Conservation (phyloP, 64 coral and sea anemone genomes). For the Dendronephthya gigantea region DNA sequence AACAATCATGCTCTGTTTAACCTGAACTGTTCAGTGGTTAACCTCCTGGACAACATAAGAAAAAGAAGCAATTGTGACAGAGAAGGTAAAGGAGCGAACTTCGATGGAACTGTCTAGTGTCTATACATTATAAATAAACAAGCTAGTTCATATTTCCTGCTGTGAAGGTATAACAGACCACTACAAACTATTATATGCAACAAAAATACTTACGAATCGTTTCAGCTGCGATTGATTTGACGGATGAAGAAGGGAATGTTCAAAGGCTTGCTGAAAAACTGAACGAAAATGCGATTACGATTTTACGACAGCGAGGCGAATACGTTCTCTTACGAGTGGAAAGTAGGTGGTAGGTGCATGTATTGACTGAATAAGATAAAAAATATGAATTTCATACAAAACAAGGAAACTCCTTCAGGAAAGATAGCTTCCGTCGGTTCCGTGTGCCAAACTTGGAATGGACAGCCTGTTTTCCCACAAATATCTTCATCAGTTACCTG, state of each 20-base stretch:
- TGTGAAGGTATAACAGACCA: no score
- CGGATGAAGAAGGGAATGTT: not conserved
- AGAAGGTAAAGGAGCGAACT: not conserved
- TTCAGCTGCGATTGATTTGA: not conserved
- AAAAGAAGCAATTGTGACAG: not conserved
- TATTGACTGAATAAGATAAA: no score
- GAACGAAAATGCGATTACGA: not conserved
- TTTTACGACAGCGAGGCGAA: not conserved
- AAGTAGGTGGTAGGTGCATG: not conserved
- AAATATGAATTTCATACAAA: no score
- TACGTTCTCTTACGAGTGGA: not conserved
- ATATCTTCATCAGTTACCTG: no score
- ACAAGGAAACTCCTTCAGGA: not conserved
- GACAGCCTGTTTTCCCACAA: no score
- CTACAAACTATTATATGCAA: no score
- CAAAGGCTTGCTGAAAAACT: not conserved
- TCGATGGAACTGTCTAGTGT: no score
- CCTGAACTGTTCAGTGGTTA: not conserved
- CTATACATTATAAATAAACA: no score
- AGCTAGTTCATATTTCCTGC: no score
- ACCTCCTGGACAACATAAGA: not conserved
- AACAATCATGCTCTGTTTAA: not conserved
- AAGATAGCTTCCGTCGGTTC: not conserved
- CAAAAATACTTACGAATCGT: not conserved
- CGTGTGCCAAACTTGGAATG: not conserved